A percentile compares a stretch with the other conserved stretches of the same genome.
Conservation (phyloP, 2,797 vertebrate genomes). For the Merluccius polli region DNA sequence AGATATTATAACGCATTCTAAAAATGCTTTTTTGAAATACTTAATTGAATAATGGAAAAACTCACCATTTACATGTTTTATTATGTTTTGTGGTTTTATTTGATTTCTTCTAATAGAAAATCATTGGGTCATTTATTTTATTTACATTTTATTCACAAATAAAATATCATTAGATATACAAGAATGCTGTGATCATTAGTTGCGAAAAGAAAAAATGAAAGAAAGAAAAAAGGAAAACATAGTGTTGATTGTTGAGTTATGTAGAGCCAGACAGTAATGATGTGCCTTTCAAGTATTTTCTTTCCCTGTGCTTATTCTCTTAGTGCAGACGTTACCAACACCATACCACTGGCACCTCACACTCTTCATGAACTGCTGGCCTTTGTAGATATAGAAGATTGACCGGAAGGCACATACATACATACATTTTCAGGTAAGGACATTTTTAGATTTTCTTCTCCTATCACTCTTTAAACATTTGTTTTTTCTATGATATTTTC, state of each 20-base stretch:
- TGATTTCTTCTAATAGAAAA: not conserved
- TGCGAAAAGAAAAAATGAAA: not conserved
- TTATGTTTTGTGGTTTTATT: too few relatives aligned
- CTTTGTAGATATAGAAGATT: slow-evolving; percentile 18
- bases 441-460: not conserved
- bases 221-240: not conserved
- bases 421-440: too few relatives aligned
- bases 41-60: too few relatives aligned
- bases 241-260: not conserved
- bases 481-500: not conserved
- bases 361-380: slow-evolving; percentile 5
- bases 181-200: not conserved
- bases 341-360: slow-evolving; percentile 29
- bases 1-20: too few relatives aligned
- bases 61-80: too few relatives aligned
- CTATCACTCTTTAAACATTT: not conserved
- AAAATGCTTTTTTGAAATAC: too few relatives aligned
- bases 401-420: too few relatives aligned
- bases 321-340: slow-evolving; percentile 44
- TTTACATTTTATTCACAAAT: not conserved
- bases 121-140: not conserved
- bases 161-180: not conserved
- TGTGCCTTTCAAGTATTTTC: slow-evolving; percentile 52
- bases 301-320: slow-evolving; percentile 16
- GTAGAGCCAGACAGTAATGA: not conserved